phyloP scores from a whole-genome alignment of 2,888 invertebrate genomes.

The Ectemnius cavifrons region DNA sequence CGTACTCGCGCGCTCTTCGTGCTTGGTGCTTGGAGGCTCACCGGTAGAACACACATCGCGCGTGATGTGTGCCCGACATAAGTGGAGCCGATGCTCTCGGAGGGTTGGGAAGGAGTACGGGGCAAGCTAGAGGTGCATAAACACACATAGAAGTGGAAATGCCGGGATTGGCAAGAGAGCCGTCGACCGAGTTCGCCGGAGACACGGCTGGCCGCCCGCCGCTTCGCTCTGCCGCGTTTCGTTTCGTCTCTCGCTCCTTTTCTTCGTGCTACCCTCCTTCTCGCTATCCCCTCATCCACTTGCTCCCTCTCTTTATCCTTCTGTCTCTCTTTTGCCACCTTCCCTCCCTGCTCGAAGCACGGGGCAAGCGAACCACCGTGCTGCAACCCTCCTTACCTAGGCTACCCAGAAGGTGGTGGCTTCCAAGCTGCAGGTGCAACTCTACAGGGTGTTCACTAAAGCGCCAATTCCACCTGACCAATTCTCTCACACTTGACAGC shows the following conservation, averaged over 20 bases:
- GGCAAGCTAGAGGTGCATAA: constrained; percentile 50
- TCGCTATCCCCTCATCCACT: constrained; percentile 12
- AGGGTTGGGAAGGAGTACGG: constrained; percentile 36
- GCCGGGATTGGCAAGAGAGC: constrained; percentile 55
- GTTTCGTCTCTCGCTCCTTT: constrained; percentile 44
- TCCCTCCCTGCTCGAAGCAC: constrained; percentile 24
- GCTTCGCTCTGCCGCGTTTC: constrained; percentile 74
- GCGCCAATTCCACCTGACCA: not conserved
- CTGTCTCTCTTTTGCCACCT: constrained; percentile 12
- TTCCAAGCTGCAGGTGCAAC: constrained; percentile 49
- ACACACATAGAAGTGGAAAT: constrained; percentile 67
- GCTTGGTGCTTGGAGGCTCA: constrained; percentile 32
- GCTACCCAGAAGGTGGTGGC: constrained; percentile 37
- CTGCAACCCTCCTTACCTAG: constrained; percentile 47
- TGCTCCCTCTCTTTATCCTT: constrained; percentile 25
- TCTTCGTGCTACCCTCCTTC: constrained; percentile 31
- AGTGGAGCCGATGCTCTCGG: constrained; percentile 54
- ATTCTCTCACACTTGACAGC: no score
- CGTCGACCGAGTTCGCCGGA: constrained; percentile 68
- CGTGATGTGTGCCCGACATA: constrained; percentile 61
- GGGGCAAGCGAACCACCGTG: constrained; percentile 26
- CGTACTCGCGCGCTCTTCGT: constrained; percentile 35
- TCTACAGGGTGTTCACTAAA: constrained; percentile 49
- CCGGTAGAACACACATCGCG: constrained; percentile 57
- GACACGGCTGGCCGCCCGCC: constrained; percentile 73